Evolutionary conservation across 2,888 invertebrate genomes (phyloP).

Genomic region (Phyllotreta cruciferae): DNA sequence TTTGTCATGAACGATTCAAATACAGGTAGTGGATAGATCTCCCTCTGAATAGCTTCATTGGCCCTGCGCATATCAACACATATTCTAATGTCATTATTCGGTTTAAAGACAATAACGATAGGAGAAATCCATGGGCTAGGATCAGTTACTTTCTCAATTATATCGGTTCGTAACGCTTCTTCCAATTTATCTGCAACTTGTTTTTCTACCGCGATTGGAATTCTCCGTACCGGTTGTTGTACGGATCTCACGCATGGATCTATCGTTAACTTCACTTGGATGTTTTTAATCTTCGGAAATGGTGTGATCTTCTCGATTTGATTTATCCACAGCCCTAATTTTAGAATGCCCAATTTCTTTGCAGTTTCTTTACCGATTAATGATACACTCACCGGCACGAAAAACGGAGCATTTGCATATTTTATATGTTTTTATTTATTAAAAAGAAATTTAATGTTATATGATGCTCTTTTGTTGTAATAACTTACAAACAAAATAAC

Average conservation of each 20-base stretch:
- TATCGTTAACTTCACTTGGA: conserved; percentile 35
- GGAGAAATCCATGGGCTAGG: conserved; percentile 52
- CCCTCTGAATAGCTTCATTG: conserved; percentile 48
- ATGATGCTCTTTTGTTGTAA: no score
- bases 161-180: conserved; percentile 44
- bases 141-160: conserved; percentile 50
- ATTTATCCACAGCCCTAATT: conserved; percentile 36
- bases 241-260: conserved; percentile 38
- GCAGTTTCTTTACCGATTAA: conserved; percentile 41
- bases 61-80: conserved; percentile 53
- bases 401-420: no score
- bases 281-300: conserved; percentile 42
- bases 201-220: conserved; percentile 34
- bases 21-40: conserved; percentile 44
- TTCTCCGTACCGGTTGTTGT: conserved; percentile 35
- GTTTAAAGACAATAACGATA: conserved; percentile 47
- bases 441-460: no score
- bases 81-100: conserved; percentile 45
- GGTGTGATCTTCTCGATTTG: conserved; percentile 12
- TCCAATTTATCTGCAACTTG: conserved; percentile 38
- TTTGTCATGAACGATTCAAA: conserved; percentile 43
- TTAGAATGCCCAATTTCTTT: conserved; percentile 38
- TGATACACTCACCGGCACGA: no score
- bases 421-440: no score
- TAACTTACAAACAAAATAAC: no score